phyloP scores from a whole-genome alignment of 2,888 invertebrate species.

The Ferrisia virgata region DNA sequence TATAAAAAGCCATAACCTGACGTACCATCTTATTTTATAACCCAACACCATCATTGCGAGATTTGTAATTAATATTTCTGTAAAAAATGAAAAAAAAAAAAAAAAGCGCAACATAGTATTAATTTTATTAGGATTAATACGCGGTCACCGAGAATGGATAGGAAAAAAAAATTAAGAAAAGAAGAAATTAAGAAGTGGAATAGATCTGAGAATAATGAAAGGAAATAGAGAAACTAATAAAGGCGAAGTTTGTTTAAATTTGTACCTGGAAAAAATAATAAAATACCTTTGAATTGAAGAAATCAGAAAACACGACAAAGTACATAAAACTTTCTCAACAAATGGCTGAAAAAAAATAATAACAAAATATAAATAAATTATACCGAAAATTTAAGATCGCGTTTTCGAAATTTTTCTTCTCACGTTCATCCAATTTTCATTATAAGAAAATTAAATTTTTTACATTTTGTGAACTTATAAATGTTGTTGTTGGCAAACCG shows the following conservation, averaged over 20 bases:
- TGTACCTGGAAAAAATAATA: constrained; percentile 45
- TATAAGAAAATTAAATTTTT: too few relatives aligned
- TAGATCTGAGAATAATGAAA: not conserved
- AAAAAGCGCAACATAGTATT: not conserved
- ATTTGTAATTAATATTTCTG: not conserved
- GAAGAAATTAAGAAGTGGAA: constrained; percentile 7
- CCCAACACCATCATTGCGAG: not conserved
- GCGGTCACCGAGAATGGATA: not conserved
- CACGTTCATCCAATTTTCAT: too few relatives aligned
- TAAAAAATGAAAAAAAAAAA: not conserved
- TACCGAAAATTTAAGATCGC: not conserved
- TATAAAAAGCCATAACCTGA: not conserved
- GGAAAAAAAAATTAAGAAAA: not conserved
- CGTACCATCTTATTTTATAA: not conserved
- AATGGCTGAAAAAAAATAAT: not conserved
- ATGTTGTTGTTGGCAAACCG: too few relatives aligned
- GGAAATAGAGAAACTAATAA: constrained; percentile 34
- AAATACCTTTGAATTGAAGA: constrained; percentile 20
- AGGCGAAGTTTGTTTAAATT: constrained; percentile 43
- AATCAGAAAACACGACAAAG: constrained; percentile 2
- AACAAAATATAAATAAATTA: not conserved
- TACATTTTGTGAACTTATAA: too few relatives aligned
- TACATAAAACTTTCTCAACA: not conserved
- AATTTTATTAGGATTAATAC: constrained; percentile 2
- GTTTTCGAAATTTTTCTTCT: not conserved